Percentiles rank a stretch among this genome's conserved stretches.
Conservation (phyloP, 2,113 vertebrate species). For the Corynorhinus townsendii region DNA sequence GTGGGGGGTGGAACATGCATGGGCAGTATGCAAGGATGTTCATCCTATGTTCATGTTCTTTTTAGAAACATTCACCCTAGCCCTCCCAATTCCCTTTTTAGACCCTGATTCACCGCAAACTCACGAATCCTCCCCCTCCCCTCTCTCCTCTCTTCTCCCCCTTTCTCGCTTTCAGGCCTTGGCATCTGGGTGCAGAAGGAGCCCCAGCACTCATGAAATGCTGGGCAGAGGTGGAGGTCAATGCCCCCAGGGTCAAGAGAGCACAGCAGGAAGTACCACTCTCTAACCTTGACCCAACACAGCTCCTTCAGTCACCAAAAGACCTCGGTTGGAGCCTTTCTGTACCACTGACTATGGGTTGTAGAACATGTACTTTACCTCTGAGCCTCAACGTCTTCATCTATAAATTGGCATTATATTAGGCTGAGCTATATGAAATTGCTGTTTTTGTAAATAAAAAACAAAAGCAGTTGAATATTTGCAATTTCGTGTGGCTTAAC, state of each 20-base stretch:
- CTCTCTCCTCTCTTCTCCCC: constrained; percentile 19
- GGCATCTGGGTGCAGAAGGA: constrained; percentile 63
- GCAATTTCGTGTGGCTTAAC: constrained; percentile 24
- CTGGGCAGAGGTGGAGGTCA: background rate
- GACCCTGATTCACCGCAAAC: constrained; percentile 75
- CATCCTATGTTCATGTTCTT: constrained; percentile 56
- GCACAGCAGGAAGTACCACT: background rate
- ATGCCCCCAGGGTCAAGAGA: background rate
- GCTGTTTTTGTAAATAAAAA: background rate
- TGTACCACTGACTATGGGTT: background rate
- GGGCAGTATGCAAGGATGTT: constrained; percentile 54
- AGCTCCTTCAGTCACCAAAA: background rate
- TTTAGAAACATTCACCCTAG: constrained; percentile 73
- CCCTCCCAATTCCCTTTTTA: constrained; percentile 74
- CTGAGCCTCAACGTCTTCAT: constrained; percentile 46
- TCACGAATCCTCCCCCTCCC: constrained; percentile 68
- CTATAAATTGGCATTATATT: constrained; percentile 30
- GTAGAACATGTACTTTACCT: background rate
- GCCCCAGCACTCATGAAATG: constrained; percentile 30
- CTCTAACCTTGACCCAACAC: background rate
- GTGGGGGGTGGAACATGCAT: background rate
- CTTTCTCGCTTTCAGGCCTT: constrained; percentile 52
- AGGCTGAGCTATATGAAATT: constrained; percentile 4
- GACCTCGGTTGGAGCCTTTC: background rate
- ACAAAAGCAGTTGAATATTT: background rate